phyloP scores from a whole-genome alignment of 2,113 vertebrate species.

The Thymallus thymallus region DNA sequence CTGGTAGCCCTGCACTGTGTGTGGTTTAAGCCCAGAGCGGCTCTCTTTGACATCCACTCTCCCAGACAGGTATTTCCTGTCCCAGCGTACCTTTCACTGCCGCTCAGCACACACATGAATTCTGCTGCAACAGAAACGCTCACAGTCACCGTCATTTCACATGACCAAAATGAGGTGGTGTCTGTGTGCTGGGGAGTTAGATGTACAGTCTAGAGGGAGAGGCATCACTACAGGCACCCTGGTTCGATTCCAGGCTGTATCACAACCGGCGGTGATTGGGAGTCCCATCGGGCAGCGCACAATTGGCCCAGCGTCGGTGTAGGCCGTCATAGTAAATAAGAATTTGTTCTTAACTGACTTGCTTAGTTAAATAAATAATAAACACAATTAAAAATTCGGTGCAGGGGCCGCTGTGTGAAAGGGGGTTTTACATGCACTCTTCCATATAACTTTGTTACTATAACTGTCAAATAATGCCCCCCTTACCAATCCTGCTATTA shows the following conservation, averaged over 20 bases:
- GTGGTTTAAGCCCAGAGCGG: slow-evolving; percentile 17
- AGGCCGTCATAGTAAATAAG: too few relatives aligned
- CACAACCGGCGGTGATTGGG: too few relatives aligned
- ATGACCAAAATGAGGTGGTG: not conserved
- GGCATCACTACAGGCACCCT: not conserved
- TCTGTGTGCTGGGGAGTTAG: not conserved
- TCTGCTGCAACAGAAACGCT: not conserved
- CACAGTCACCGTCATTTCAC: not conserved
- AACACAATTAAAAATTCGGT: too few relatives aligned
- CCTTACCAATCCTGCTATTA: too few relatives aligned
- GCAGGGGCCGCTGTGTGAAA: not conserved
- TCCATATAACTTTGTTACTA: too few relatives aligned
- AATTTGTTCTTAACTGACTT: too few relatives aligned
- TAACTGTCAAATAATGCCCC: not conserved
- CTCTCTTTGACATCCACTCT: slow-evolving; percentile 33
- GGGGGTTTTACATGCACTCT: not conserved
- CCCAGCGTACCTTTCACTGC: slow-evolving; percentile 13
- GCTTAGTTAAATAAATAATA: too few relatives aligned
- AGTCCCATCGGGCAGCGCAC: too few relatives aligned
- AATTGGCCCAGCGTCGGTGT: too few relatives aligned
- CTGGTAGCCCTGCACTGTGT: not conserved
- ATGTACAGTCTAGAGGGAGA: not conserved
- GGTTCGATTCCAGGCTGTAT: too few relatives aligned
- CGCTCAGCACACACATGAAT: not conserved
- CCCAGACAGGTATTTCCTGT: slow-evolving; percentile 72